These are phyloP conservation scores for Labeo catla DNA, from an alignment of 2,113 vertebrate genomes.

Conservation along the genomic window DNA sequence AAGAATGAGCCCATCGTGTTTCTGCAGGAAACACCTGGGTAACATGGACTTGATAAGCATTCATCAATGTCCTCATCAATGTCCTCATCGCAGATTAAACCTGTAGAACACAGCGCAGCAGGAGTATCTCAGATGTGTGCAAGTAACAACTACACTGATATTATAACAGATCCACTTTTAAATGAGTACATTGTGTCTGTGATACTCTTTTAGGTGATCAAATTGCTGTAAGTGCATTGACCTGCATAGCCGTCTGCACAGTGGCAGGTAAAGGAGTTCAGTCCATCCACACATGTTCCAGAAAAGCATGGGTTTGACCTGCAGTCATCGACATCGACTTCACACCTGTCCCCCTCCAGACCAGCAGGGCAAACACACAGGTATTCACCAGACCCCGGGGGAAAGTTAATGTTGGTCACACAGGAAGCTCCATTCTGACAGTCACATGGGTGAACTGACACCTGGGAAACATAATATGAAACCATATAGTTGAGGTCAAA, in stretches of 20 bases:
- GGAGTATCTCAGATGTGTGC: background rate
- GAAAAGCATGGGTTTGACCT: constrained; percentile 80
- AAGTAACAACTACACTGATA: background rate
- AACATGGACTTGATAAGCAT: constrained; percentile 81
- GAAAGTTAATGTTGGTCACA: constrained; percentile 72
- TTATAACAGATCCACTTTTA: background rate
- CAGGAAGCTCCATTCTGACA: constrained; percentile 86
- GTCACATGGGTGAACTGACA: constrained; percentile 81
- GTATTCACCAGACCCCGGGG: constrained; percentile 78
- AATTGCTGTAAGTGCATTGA: constrained; percentile 55
- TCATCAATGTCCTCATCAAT: constrained; percentile 87
- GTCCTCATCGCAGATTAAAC: constrained; percentile 84
- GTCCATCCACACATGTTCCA: constrained; percentile 80
- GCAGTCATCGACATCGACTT: constrained; percentile 80
- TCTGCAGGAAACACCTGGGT: constrained; percentile 77
- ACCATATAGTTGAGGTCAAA: background rate
- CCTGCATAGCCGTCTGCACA: constrained; percentile 84
- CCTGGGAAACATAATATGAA: constrained; percentile 71
- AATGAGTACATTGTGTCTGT: background rate
- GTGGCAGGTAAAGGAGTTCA: constrained; percentile 81
- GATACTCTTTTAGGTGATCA: background rate
- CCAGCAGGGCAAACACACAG: constrained; percentile 81
- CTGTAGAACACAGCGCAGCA: constrained; percentile 67
- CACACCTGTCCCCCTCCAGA: constrained; percentile 80
- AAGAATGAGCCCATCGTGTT: constrained; percentile 84